Conservation (phyloP, 2,888 invertebrate genomes). For the Atethmia centrago region DNA sequence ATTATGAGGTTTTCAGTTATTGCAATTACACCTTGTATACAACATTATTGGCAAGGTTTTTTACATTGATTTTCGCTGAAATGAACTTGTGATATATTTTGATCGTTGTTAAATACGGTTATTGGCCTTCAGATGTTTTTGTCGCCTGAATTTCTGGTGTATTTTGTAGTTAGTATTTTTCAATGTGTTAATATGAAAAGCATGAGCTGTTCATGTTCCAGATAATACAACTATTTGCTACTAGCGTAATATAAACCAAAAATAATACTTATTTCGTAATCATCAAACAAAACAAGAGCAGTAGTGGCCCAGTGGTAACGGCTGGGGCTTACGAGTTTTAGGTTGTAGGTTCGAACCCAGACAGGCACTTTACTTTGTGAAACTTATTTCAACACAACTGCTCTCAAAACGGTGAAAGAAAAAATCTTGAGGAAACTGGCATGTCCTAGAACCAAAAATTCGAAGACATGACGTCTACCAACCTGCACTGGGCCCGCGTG, state of each 20-base stretch:
- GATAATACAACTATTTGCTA: constrained; percentile 2
- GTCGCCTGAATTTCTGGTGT: neutral
- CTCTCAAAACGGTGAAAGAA: too few species aligned
- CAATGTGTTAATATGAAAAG: constrained; percentile 20
- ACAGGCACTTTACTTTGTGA: too few species aligned
- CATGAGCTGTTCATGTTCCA: constrained; percentile 2
- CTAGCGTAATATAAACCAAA: neutral
- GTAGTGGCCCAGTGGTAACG: too few species aligned
- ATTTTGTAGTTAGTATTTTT: neutral
- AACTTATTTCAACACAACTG: too few species aligned
- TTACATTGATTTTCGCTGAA: neutral
- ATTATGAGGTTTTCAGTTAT: too few species aligned
- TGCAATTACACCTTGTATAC: neutral
- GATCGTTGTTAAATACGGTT: neutral
- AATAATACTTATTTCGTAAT: neutral
- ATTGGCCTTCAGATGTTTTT: neutral
- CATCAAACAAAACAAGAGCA: too few species aligned
- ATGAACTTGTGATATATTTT: neutral
- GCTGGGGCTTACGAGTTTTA: too few species aligned
- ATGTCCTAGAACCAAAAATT: too few species aligned
- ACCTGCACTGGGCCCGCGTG: too few species aligned
- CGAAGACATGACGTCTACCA: too few species aligned
- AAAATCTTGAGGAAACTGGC: too few species aligned
- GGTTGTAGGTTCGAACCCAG: too few species aligned
- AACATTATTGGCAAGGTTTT: neutral